Evolutionary conservation across 2,888 invertebrate species (phyloP).

Genomic region (Brachynemurus nebulosus): DNA sequence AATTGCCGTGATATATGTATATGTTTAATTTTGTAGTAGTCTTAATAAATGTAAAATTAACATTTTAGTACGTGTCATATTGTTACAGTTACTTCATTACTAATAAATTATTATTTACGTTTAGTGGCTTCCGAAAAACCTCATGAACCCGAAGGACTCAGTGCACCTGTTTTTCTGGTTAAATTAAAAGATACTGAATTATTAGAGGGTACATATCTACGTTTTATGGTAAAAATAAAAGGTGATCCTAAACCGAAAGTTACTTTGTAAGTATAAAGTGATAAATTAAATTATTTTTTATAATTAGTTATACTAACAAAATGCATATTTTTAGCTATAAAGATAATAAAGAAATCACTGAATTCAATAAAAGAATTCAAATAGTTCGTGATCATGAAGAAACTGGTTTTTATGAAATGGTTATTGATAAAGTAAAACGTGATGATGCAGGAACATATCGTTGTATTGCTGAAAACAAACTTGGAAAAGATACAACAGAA

Average conservation of each 20-base stretch:
- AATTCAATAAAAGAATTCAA: slow-evolving; percentile 50
- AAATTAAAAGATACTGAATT: slow-evolving; percentile 79
- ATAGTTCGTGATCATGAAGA: slow-evolving; percentile 62
- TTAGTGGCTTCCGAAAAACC: slow-evolving; percentile 60
- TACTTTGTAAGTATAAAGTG: slow-evolving; percentile 70
- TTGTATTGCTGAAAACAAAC: slow-evolving; percentile 70
- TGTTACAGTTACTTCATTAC: too few species aligned
- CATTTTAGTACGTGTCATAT: too few species aligned
- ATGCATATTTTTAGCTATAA: slow-evolving; percentile 51
- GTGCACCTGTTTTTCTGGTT: slow-evolving; percentile 72
- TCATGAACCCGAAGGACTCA: slow-evolving; percentile 49
- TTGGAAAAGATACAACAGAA: slow-evolving; percentile 62
- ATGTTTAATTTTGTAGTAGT: too few species aligned
- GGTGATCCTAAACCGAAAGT: slow-evolving; percentile 83
- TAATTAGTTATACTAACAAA: not conserved
- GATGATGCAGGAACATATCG: slow-evolving; percentile 73
- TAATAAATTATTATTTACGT: slow-evolving; percentile 14
- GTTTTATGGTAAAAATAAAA: slow-evolving; percentile 78
- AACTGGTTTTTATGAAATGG: slow-evolving; percentile 74
- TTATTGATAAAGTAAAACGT: slow-evolving; percentile 65
- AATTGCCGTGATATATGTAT: too few species aligned
- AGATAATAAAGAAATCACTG: slow-evolving; percentile 57
- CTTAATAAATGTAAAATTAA: too few species aligned
- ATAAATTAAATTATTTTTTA: not conserved
- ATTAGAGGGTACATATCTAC: slow-evolving; percentile 68